Evolutionary conservation across 2,113 vertebrate species (phyloP).

Genomic region (Rhabdornis inornatus): DNA sequence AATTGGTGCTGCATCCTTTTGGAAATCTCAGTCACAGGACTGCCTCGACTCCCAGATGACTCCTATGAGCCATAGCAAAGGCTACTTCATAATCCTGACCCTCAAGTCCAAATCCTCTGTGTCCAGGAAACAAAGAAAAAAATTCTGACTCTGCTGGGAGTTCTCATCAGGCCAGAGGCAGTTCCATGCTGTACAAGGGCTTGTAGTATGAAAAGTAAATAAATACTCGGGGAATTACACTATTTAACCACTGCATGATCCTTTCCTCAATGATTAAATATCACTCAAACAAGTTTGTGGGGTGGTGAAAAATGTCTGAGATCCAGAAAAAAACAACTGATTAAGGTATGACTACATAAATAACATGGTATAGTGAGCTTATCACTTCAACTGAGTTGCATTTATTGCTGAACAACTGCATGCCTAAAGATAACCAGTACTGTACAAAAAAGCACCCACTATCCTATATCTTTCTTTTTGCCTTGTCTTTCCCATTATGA

Average conservation of each 20-base stretch:
- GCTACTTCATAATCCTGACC: not conserved
- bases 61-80: not conserved
- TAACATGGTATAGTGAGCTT: not conserved
- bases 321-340: not conserved
- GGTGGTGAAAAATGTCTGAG: not conserved
- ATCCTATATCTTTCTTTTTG: not conserved
- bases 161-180: not conserved
- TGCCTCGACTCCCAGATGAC: not conserved
- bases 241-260: not conserved
- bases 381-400: not conserved
- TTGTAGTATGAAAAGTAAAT: constrained; percentile 10
- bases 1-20: not conserved
- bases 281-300: not conserved
- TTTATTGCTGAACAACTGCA: not conserved
- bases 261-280: not conserved
- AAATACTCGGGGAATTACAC: not conserved
- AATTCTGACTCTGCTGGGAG: not conserved
- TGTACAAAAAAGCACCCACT: not conserved
- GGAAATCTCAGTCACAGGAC: not conserved
- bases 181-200: not conserved
- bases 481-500: not conserved
- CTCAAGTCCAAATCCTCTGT: not conserved
- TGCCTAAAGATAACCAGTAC: not conserved
- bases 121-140: not conserved
- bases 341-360: not conserved